Base-by-base conservation (phyloP, 2,888 invertebrate species). In the Rhingia campestris region DNA sequence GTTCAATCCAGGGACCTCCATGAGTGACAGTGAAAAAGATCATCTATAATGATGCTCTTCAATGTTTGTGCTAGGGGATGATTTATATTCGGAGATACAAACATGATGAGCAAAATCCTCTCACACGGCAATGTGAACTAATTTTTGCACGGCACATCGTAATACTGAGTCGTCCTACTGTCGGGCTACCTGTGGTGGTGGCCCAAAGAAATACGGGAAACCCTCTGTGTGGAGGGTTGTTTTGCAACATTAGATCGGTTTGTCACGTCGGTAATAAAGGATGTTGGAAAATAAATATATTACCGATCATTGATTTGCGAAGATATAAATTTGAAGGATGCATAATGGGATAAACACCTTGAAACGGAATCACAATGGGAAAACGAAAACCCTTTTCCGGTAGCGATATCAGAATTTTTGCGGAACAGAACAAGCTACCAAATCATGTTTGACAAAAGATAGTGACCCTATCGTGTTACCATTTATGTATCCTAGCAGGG, bases 341-440 rank as follows among this genome's bases (percentile, higher is more conserved):
- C 82, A 87, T 88, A 88, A 88, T 88, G 86, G 87, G 89, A 89
- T 89, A 88, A 88, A 88, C 88, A 89, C 88, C 88, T 89, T 87
- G 86, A 86, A 88, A 87, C 86, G 86, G 81, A 84, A 86, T 49
- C 39, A 72, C 86, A 81, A 84, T 59, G 56, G 74, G 54, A 30
- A 30, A 35, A 14, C 4, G 37, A 39, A 72, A 33, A 47, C 30
- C 49, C 54, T 41, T 33, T 41, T 66, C n/a, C 32, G 39, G 33
- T 47, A 7, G 4, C 41, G 43, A 6, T 58, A 35, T 30, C 41
- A 32, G 35, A 30, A 54, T 63, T 14, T 53, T 47, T 49, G n/a
- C 47, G 74, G 67, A 67, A 80, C 39, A 41, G 61, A 47, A 61
- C 0, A 37, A 43, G 10, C 41, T 35, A 32, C 4, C 35, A 63